A percentile compares a stretch with the other conserved stretches of the same genome.
phyloP scores from a whole-genome alignment of 2,888 invertebrate genomes.

The Drosophila ustulata region DNA sequence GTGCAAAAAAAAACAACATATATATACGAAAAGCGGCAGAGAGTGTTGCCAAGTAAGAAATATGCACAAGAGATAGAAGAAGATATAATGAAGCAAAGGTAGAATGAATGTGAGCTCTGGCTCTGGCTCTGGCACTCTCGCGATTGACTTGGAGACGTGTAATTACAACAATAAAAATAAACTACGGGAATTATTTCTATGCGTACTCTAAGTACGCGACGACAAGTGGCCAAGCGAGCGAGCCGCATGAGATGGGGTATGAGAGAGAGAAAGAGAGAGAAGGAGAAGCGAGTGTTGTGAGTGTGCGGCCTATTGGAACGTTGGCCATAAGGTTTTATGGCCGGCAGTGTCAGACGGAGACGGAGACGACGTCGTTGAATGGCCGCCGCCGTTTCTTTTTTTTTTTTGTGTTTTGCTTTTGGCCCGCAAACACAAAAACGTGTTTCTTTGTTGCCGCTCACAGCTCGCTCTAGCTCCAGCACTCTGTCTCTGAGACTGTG shows the following conservation, averaged over 20 bases:
- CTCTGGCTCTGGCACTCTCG: slow-evolving; percentile 29
- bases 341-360: slow-evolving; percentile 42
- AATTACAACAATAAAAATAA: slow-evolving; percentile 80
- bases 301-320: slow-evolving; percentile 77
- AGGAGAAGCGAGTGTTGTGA: slow-evolving; percentile 17
- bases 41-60: slow-evolving; percentile 50
- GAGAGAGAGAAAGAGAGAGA: neutral
- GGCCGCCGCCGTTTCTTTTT: slow-evolving; percentile 43
- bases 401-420: slow-evolving; percentile 49
- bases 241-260: slow-evolving; percentile 9
- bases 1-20: slow-evolving; percentile 48
- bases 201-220: slow-evolving; percentile 66
- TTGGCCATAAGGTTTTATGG: slow-evolving; percentile 78
- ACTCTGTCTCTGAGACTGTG: slow-evolving; percentile 4
- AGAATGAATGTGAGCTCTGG: slow-evolving; percentile 26
- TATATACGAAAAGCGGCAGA: slow-evolving; percentile 1
- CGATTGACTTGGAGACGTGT: slow-evolving; percentile 66
- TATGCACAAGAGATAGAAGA: slow-evolving; percentile 20
- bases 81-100: slow-evolving; percentile 8
- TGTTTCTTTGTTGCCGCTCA: slow-evolving; percentile 64
- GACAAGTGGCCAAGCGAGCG: slow-evolving; percentile 61
- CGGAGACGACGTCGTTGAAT: slow-evolving; percentile 38
- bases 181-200: slow-evolving; percentile 75
- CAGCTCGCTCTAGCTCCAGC: slow-evolving; percentile 16
- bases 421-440: slow-evolving; percentile 75